Evolutionary conservation across 2,113 vertebrate species (phyloP).

Genomic region (Ifrita kowaldi): DNA sequence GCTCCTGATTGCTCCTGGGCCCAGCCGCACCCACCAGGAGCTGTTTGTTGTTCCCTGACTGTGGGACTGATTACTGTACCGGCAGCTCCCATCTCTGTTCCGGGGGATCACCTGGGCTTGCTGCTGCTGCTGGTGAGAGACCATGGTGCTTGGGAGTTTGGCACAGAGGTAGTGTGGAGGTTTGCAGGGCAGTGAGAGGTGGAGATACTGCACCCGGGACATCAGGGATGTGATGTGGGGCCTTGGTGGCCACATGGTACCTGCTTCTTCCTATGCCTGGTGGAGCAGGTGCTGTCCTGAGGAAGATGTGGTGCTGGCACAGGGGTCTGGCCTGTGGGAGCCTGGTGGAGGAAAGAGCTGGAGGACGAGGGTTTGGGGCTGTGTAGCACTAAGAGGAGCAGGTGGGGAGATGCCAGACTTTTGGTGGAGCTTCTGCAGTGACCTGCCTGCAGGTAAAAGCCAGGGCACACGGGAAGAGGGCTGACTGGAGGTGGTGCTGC

Average conservation of each 20-base stretch:
- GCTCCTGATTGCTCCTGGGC: background rate
- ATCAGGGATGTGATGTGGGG: rapidly evolving
- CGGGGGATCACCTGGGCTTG: rapidly evolving
- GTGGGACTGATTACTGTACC: background rate
- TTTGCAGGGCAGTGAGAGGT: background rate
- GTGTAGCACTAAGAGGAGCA: rapidly evolving
- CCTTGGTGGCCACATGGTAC: rapidly evolving
- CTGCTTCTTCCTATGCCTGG: background rate
- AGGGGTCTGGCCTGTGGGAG: background rate
- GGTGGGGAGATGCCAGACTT: too few species aligned
- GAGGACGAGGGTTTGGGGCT: background rate
- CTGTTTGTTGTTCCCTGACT: background rate
- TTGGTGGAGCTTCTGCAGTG: background rate
- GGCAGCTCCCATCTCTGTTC: background rate
- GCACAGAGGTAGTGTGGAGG: too few species aligned
- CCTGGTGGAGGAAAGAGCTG: background rate
- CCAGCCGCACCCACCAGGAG: background rate
- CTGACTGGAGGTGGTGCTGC: background rate
- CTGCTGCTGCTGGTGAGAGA: rapidly evolving
- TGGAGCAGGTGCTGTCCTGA: background rate
- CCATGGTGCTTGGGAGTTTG: rapidly evolving
- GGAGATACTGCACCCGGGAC: background rate
- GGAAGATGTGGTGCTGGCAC: background rate
- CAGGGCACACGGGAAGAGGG: rapidly evolving
- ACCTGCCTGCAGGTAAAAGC: background rate